Percentiles rank a stretch among this genome's conserved stretches.
Conservation (phyloP, 2,888 invertebrate species). For the Callimorpha dominula region DNA sequence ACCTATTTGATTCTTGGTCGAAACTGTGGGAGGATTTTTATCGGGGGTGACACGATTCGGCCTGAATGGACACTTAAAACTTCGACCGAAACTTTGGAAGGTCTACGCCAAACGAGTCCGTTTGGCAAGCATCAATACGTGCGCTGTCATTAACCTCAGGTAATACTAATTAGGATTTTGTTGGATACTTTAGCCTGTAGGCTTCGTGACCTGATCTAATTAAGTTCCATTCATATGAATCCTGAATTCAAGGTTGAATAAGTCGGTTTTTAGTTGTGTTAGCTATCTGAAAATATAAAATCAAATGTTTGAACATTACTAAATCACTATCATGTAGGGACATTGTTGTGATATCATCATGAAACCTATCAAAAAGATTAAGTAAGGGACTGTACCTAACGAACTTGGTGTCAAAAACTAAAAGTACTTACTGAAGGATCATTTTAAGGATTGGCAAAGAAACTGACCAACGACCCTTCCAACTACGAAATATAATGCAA, state of each 20-base stretch:
- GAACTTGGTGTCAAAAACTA: no score
- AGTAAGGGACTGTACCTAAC: no score
- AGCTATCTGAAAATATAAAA: not conserved
- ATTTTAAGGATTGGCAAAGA: no score
- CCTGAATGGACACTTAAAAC: constrained; percentile 38
- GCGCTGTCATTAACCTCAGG: constrained; percentile 29
- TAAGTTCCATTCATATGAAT: constrained; percentile 4
- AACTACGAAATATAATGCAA: no score
- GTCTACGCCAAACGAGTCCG: constrained; percentile 36
- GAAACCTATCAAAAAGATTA: not conserved
- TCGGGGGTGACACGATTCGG: constrained; percentile 28
- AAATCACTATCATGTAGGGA: not conserved
- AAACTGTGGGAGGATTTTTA: constrained; percentile 19
- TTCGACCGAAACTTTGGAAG: constrained; percentile 37
- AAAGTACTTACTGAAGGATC: no score
- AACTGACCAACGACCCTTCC: no score
- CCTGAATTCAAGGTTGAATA: not conserved
- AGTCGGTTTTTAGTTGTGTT: not conserved
- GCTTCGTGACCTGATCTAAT: constrained; percentile 12
- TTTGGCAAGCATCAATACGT: constrained; percentile 40
- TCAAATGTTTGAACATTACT: not conserved
- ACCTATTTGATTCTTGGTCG: constrained; percentile 20
- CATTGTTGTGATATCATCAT: not conserved
- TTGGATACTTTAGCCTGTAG: constrained; percentile 10
- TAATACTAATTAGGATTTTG: constrained; percentile 35